Conservation (phyloP, 2,888 invertebrate species). For the Chrysopilus asiliformis region DNA sequence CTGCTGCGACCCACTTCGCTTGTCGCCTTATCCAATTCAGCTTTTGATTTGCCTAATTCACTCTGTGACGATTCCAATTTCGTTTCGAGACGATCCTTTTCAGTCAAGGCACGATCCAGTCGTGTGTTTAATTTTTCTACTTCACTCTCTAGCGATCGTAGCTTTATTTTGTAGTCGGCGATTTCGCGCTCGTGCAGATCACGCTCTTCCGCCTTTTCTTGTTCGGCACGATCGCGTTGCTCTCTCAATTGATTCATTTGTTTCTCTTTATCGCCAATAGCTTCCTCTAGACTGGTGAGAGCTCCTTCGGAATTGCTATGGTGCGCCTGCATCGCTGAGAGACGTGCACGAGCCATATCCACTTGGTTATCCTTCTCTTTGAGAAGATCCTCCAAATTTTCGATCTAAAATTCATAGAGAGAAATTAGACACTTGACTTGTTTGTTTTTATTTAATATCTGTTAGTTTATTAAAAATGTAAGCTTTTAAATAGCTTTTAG, state of each 20-base stretch:
- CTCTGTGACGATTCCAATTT: slow-evolving; percentile 87
- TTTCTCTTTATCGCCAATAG: slow-evolving; percentile 91
- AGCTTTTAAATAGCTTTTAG: too few relatives aligned
- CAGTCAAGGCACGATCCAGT: slow-evolving; percentile 76
- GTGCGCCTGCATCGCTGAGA: slow-evolving; percentile 88
- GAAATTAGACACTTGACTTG: background rate
- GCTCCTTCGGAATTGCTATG: slow-evolving; percentile 90
- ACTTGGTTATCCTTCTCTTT: slow-evolving; percentile 98
- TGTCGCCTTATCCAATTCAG: slow-evolving; percentile 82
- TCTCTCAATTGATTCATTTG: slow-evolving; percentile 87
- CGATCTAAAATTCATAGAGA: slow-evolving; percentile 51
- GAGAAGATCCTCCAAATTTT: slow-evolving; percentile 90
- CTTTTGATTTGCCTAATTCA: slow-evolving; percentile 87
- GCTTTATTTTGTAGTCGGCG: slow-evolving; percentile 89
- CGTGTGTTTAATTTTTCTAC: slow-evolving; percentile 78
- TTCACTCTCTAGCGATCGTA: slow-evolving; percentile 81
- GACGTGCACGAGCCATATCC: slow-evolving; percentile 80
- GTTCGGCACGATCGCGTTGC: slow-evolving; percentile 88
- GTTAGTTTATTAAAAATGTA: too few relatives aligned
- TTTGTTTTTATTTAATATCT: background rate
- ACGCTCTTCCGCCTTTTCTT: slow-evolving; percentile 90
- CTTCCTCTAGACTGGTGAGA: slow-evolving; percentile 84
- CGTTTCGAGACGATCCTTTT: slow-evolving; percentile 81
- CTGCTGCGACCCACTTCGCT: slow-evolving; percentile 78
- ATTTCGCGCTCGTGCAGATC: slow-evolving; percentile 86